Conservation (phyloP, 1,140 invertebrate species). For the Drosophila hydei region DNA sequence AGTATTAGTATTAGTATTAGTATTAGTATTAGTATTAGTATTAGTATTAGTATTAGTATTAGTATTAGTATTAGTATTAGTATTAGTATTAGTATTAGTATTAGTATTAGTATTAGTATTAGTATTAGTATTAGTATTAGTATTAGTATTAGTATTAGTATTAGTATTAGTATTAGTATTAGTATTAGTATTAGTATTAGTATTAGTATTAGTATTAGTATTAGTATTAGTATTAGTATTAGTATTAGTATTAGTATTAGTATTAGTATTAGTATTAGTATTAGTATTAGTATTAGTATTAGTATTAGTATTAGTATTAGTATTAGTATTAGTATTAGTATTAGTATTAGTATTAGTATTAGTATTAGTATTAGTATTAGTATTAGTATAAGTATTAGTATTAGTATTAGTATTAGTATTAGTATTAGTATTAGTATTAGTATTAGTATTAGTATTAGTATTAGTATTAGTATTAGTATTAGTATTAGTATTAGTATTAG, state of each 20-base stretch:
- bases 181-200: conserved; percentile 1
- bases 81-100: not conserved
- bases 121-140: conserved; percentile 1
- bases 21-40: not conserved
- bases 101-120: conserved; percentile 1
- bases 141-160: not conserved
- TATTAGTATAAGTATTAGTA: too few relatives aligned
- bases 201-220: conserved; percentile 1
- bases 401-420: not conserved
- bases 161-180: conserved; percentile 1
- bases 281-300: too few relatives aligned
- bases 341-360: too few relatives aligned
- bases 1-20: not conserved
- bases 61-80: not conserved
- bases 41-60: not conserved
- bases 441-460: not conserved
- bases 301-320: too few relatives aligned
- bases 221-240: conserved; percentile 4
- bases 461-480: not conserved
- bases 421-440: not conserved
- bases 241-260: not conserved
- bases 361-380: too few relatives aligned
- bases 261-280: too few relatives aligned
- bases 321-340: too few relatives aligned
- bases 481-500: not conserved